Evolutionary conservation across 2,797 vertebrate species (phyloP).

Genomic region (Enteromius trimaculatus): DNA sequence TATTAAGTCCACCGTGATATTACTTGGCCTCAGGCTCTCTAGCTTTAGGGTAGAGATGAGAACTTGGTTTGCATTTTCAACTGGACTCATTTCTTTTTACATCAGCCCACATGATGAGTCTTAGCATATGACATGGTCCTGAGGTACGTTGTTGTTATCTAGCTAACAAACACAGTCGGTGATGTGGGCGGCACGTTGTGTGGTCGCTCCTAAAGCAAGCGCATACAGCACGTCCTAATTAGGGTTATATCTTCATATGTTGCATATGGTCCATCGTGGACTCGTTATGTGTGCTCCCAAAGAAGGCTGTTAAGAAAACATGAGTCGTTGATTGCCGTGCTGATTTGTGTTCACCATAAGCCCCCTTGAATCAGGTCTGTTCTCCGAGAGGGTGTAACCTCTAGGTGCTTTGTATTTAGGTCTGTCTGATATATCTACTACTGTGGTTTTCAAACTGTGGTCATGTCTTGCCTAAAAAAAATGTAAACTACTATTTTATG

Average conservation of each 20-base stretch:
- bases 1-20: conserved; percentile 34
- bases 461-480: not conserved
- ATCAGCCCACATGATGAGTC: not conserved
- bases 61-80: conserved; percentile 21
- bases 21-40: conserved; percentile 25
- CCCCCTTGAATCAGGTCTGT: not conserved
- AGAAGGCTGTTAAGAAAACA: conserved; percentile 20
- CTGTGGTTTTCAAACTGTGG: not conserved
- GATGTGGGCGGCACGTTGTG: not conserved
- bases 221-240: conserved; percentile 12
- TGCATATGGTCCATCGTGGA: conserved; percentile 5
- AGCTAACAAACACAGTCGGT: not conserved
- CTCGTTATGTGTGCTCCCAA: not conserved
- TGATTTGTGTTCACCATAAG: conserved; percentile 27
- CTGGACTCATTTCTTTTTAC: conserved; percentile 12
- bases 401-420: conserved; percentile 4
- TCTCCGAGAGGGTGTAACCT: not conserved
- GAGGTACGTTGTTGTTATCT: not conserved
- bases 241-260: not conserved
- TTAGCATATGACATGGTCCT: conserved; percentile 13
- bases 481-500: not conserved
- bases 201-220: not conserved
- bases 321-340: conserved; percentile 30
- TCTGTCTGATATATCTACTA: not conserved
- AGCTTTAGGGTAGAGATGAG: conserved; percentile 16